phyloP scores from a whole-genome alignment of 2,888 invertebrate species.

The Pteria penguin region DNA sequence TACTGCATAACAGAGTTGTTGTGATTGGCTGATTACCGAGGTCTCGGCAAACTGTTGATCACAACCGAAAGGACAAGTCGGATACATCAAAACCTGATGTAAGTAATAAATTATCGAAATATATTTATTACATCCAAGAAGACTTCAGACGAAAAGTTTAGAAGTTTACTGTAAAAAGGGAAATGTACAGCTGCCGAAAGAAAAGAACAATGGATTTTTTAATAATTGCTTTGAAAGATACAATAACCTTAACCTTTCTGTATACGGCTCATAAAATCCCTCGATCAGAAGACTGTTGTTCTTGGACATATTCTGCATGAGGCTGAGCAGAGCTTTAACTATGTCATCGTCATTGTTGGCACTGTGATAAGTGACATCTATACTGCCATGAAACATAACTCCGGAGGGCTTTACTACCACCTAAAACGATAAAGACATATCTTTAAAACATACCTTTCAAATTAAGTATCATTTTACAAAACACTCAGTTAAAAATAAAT shows the following conservation, averaged over 20 bases:
- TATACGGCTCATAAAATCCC: slow-evolving; percentile 48
- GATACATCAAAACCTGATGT: background rate
- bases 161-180: no score
- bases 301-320: slow-evolving; percentile 44
- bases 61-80: slow-evolving; percentile 31
- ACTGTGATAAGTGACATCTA: slow-evolving; percentile 57
- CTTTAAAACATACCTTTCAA: no score
- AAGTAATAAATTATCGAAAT: no score
- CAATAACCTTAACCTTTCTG: background rate
- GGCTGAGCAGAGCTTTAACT: slow-evolving; percentile 38
- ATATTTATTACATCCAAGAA: no score
- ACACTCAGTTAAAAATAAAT: no score
- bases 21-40: slow-evolving; percentile 21
- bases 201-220: no score
- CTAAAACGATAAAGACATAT: slow-evolving; percentile 35
- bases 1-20: slow-evolving; percentile 43
- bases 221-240: no score
- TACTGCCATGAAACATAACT: slow-evolving; percentile 55
- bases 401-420: slow-evolving; percentile 68
- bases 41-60: slow-evolving; percentile 35
- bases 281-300: slow-evolving; percentile 58
- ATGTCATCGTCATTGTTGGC: slow-evolving; percentile 36
- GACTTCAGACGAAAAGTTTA: no score
- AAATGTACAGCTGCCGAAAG: no score
- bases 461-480: no score